Percentiles rank a stretch among this genome's conserved stretches.
Evolutionary conservation across 2,113 vertebrate species (phyloP).

Genomic region (Clarias gariepinus): DNA sequence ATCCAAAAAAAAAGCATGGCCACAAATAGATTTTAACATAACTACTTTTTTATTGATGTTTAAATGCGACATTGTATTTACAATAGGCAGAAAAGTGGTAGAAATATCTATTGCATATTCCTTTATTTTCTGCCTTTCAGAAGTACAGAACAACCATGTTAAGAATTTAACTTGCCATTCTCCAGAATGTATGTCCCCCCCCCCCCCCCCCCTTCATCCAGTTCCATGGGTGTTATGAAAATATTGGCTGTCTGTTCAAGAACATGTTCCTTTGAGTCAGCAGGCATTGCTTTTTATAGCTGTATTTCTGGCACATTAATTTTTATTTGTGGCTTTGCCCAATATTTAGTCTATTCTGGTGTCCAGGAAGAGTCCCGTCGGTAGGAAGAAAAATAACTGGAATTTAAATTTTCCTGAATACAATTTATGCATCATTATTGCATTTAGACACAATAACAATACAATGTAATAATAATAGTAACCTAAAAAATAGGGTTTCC

Average conservation of each 20-base stretch:
- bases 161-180: background rate
- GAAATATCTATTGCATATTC: background rate
- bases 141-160: background rate
- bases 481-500: background rate
- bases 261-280: conserved; percentile 38
- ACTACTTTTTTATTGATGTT: background rate
- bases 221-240: background rate
- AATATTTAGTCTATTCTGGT: conserved; percentile 6
- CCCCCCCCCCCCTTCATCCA: no score
- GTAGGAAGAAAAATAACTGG: background rate
- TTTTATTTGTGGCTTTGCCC: conserved; percentile 1
- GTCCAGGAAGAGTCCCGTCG: background rate
- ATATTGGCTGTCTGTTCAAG: conserved; percentile 12
- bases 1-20: conserved; percentile 17
- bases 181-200: background rate
- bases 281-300: conserved; percentile 22
- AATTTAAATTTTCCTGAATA: background rate
- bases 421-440: background rate
- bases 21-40: background rate
- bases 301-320: conserved; percentile 11
- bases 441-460: background rate
- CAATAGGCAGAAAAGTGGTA: background rate
- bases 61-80: background rate
- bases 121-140: background rate
- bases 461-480: background rate